Conservation (phyloP, 1,140 invertebrate genomes). For the Cataglyphis hispanica region DNA sequence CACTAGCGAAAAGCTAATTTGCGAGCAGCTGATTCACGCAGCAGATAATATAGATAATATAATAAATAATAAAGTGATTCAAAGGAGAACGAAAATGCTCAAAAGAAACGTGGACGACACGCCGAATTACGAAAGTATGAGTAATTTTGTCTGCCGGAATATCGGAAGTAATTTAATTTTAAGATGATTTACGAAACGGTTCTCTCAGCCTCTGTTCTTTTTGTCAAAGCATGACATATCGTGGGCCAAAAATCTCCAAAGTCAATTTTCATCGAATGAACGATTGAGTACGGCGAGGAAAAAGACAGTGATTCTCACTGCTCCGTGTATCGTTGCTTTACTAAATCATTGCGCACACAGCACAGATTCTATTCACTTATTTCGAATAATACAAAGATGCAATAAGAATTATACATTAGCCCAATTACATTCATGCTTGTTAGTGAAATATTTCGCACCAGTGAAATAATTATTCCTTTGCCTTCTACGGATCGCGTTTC, state of each 20-base stretch:
- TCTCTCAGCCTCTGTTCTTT: constrained; percentile 19
- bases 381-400: constrained; percentile 33
- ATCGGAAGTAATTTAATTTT: constrained; percentile 12
- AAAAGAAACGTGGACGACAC: not conserved
- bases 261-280: constrained; percentile 40
- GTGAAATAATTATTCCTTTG: constrained; percentile 38
- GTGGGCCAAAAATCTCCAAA: constrained; percentile 32
- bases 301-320: not conserved
- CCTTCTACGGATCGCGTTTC: not conserved
- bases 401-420: constrained; percentile 26
- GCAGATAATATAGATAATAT: constrained; percentile 63
- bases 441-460: constrained; percentile 47
- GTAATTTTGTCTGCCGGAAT: constrained; percentile 44
- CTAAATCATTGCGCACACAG: not conserved
- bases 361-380: constrained; percentile 32
- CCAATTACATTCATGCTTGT: constrained; percentile 38
- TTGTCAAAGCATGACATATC: not conserved
- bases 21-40: not conserved
- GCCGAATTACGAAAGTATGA: not conserved
- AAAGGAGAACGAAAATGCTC: not conserved
- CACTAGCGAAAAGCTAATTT: constrained; percentile 26
- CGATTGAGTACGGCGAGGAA: not conserved
- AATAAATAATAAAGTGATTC: not conserved
- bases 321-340: not conserved
- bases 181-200: constrained; percentile 41